Evolutionary conservation across 1,140 invertebrate genomes (phyloP), one percentile per base, ranked within the genome.

Genomic region (Muscidifurax raptorellus): DNA sequence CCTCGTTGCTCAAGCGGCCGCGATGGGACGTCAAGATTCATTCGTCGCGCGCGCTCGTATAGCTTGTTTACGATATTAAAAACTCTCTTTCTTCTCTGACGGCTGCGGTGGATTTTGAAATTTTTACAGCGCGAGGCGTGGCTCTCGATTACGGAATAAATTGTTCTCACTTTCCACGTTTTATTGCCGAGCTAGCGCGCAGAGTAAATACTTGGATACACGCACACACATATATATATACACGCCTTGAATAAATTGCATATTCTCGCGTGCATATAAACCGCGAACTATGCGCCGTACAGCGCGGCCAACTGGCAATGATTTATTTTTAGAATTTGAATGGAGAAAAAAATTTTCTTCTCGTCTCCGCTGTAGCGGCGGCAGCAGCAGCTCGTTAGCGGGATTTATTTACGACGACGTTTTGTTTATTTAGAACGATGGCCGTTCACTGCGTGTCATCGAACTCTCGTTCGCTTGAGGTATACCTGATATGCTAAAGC

Each of bases 11-110:
- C 64, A 67, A 40, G 72, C 72, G 25, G 2, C 59, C 52, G n/a
- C n/a, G 64, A 78, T 18, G 40, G n/a, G 10, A 40, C 44, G 64
- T 59, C 64, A 59, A 83, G 82, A 83, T 78, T 83, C 82, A 74
- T 59, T 64, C 30, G 36, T 59, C 66, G 25, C 64, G 64, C 22
- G 52, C 25, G 27, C 9, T 78, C 52, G 52, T n/a, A 2, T 32
- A 9, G 27, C 74, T 66, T 67, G 30, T 32, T 76, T 76, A 44
- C 36, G 59, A 82, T 67, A 64, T 76, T 76, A 47, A 44, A 67
- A 76, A n/a, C 52, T 18, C 15, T 52, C 47, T 52, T 7, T 52
- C 47, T 22, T 52, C 15, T 52, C 47, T 52, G 1, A 1, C 9
- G 5, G 44, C 44, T 52, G 2, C 3, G 47, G 72, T 27, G 6